These are phyloP conservation scores for Conchocele bisecta DNA, from an alignment of 2,888 invertebrate genomes.

Conservation along the genomic window DNA sequence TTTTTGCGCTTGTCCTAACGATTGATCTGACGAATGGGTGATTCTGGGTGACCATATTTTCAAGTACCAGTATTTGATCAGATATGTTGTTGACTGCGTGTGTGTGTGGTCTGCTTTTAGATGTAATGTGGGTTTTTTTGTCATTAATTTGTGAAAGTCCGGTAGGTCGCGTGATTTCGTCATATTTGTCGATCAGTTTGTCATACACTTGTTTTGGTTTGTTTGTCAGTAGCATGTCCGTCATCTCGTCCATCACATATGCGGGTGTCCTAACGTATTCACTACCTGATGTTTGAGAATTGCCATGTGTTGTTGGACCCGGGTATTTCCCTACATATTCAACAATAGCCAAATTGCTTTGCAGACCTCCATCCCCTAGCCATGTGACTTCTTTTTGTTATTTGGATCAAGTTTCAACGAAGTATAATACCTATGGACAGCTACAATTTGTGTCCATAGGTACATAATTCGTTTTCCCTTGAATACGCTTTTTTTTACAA, in stretches of 20 bases:
- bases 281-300: background rate
- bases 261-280: conserved; percentile 29
- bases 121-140: conserved; percentile 1
- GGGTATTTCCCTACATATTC: conserved; percentile 36
- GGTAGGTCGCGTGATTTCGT: conserved; percentile 6
- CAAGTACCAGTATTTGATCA: background rate
- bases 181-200: conserved; percentile 7
- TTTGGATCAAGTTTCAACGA: no score
- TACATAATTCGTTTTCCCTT: no score
- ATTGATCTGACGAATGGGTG: background rate
- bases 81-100: background rate
- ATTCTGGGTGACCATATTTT: conserved; percentile 4
- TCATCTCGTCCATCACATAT: conserved; percentile 16
- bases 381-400: conserved; percentile 47
- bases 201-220: conserved; percentile 18
- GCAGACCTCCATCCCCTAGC: conserved; percentile 17
- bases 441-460: no score
- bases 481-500: no score
- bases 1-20: background rate
- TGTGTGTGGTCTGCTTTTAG: background rate
- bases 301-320: conserved; percentile 27
- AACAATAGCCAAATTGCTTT: conserved; percentile 18
- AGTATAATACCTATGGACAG: no score
- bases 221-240: background rate
- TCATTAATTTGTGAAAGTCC: background rate